These are phyloP conservation scores for Artemisiospiza belli DNA, from an alignment of 2,113 vertebrate species.

Conservation along the genomic window DNA sequence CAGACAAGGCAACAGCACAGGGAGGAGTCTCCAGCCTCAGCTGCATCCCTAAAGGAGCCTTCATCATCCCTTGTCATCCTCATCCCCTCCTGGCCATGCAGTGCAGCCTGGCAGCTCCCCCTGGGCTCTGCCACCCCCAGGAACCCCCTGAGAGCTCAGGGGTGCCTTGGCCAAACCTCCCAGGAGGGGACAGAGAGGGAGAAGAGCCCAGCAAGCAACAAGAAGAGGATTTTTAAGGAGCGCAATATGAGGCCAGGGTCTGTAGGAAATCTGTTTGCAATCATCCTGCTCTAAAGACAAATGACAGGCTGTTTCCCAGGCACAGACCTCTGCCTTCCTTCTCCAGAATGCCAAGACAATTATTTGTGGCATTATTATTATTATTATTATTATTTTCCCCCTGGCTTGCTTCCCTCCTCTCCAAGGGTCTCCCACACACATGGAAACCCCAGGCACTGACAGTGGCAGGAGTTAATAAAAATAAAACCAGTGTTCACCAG, in stretches of 20 bases:
- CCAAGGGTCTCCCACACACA: slow-evolving; percentile 17
- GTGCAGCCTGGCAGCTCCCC: not conserved
- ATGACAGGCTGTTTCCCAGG: slow-evolving; percentile 47
- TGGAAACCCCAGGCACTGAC: not conserved
- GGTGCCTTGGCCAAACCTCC: not conserved
- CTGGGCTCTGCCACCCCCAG: fast-evolving
- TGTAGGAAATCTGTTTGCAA: slow-evolving; percentile 47
- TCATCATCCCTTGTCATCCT: not conserved
- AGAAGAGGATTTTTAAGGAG: not conserved
- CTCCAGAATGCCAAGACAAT: slow-evolving; percentile 10
- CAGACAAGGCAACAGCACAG: not conserved
- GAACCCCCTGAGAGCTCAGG: not conserved
- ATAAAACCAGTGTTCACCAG: slow-evolving; percentile 2
- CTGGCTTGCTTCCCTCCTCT: not conserved
- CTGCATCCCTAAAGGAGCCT: not conserved
- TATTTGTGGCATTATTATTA: not conserved
- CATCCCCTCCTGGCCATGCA: not conserved
- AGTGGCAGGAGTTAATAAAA: slow-evolving; percentile 48
- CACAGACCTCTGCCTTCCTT: slow-evolving; percentile 33
- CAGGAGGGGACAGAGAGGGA: not conserved
- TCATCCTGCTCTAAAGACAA: not conserved
- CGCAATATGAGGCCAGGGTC: not conserved
- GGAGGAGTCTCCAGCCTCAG: not conserved
- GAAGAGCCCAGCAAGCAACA: not conserved
- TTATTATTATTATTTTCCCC: not conserved